Conservation (phyloP, 2,113 vertebrate species). For the Sardina pilchardus region DNA sequence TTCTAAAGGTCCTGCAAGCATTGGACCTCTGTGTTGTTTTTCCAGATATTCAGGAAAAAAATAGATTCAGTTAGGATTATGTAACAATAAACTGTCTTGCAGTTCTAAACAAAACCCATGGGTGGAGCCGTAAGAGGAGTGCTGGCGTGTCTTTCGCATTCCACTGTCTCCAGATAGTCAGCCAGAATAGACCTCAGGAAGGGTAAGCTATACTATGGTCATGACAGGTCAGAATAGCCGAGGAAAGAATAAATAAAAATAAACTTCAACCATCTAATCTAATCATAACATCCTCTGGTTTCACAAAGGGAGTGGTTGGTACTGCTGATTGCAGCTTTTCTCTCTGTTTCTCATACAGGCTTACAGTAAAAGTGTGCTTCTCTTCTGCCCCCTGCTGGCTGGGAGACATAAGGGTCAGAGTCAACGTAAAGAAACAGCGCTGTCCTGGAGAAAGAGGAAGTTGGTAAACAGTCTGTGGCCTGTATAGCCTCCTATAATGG, state of each 20-base stretch:
- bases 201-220: too few relatives aligned
- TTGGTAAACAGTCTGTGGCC: slow-evolving; percentile 29
- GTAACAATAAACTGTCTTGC: background rate
- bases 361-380: slow-evolving; percentile 22
- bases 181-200: background rate
- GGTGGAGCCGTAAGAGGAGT: background rate
- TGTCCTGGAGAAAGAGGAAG: slow-evolving; percentile 38
- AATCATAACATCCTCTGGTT: background rate
- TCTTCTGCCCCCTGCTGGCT: background rate
- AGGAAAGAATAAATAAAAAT: background rate
- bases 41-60: background rate
- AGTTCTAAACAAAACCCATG: background rate
- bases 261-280: background rate
- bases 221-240: background rate
- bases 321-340: background rate
- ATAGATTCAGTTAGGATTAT: background rate
- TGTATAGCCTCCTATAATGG: slow-evolving; percentile 28
- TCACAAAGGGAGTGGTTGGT: background rate
- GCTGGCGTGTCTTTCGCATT: background rate
- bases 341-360: background rate
- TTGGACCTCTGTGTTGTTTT: background rate
- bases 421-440: slow-evolving; percentile 30
- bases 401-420: slow-evolving; percentile 31
- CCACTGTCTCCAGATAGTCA: background rate
- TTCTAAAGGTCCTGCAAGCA: background rate